These are phyloP conservation scores for Hemitrygon akajei DNA, from an alignment of 2,797 vertebrate genomes.

Conservation along the genomic window DNA sequence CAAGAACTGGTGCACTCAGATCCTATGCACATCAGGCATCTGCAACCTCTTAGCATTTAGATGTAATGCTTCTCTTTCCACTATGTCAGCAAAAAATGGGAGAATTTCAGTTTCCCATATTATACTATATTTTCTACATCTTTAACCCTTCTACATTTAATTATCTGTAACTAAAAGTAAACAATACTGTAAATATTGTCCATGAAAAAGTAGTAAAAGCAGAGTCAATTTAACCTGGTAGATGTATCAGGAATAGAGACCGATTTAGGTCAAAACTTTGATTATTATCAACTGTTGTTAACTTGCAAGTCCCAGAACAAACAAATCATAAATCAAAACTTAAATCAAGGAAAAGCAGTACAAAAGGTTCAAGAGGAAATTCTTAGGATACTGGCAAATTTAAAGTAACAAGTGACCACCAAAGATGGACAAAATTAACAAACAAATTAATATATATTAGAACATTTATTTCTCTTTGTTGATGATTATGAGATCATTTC, in stretches of 20 bases:
- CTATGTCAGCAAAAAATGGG: no score
- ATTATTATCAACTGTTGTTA: neutral
- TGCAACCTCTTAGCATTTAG: no score
- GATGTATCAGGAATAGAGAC: no score
- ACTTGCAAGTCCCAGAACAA: neutral
- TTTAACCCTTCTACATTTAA: no score
- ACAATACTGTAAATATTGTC: neutral
- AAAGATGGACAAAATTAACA: neutral
- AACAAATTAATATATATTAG: neutral
- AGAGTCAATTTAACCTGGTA: neutral
- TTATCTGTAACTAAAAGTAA: no score
- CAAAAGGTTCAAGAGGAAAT: neutral
- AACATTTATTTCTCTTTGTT: neutral
- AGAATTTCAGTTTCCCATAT: no score
- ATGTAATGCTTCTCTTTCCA: no score
- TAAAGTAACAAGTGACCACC: neutral
- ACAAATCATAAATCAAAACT: neutral
- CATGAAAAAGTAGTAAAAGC: no score
- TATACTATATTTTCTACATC: no score
- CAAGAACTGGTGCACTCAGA: no score
- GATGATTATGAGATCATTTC: neutral
- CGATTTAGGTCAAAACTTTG: neutral
- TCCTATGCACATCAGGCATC: no score
- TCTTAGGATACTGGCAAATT: neutral
- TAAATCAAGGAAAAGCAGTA: neutral